These are phyloP conservation scores for Heteropelma amictum DNA, from an alignment of 2,888 invertebrate species.

Conservation along the genomic window DNA sequence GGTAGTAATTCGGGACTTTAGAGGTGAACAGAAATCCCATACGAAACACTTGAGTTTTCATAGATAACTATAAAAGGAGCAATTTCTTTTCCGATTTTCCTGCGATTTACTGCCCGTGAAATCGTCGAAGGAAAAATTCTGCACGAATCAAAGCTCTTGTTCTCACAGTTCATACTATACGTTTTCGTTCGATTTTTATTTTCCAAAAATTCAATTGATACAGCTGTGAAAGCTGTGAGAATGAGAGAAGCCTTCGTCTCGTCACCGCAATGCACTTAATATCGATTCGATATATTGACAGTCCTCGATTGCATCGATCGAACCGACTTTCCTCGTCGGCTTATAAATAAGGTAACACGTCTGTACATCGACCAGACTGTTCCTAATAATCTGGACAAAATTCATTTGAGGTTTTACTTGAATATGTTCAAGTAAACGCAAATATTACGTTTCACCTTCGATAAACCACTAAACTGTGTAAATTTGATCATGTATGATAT, in stretches of 20 bases:
- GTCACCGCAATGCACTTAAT: slow-evolving; percentile 8
- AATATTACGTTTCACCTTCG: neutral
- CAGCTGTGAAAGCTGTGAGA: too few species aligned
- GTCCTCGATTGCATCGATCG: slow-evolving; percentile 20
- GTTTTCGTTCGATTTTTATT: too few species aligned
- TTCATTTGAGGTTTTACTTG: slow-evolving; percentile 28
- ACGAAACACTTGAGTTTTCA: neutral
- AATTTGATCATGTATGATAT: too few species aligned
- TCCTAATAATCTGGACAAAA: slow-evolving; percentile 8
- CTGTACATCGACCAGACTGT: slow-evolving; percentile 12
- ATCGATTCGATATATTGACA: slow-evolving; percentile 7
- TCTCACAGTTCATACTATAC: too few species aligned
- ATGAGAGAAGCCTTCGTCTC: too few species aligned
- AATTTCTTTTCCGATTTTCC: neutral
- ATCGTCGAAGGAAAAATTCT: too few species aligned
- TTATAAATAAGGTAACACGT: slow-evolving; percentile 18
- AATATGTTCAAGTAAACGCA: neutral
- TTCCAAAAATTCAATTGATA: too few species aligned
- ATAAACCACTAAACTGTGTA: too few species aligned
- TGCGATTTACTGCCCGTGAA: too few species aligned
- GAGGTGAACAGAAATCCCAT: too few species aligned
- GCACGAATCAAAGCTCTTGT: too few species aligned
- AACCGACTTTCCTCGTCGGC: slow-evolving; percentile 20
- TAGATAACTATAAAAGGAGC: neutral
- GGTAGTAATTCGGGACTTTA: neutral